Evolutionary conservation across 2,113 vertebrate genomes (phyloP).

Genomic region (Takifugu flavidus): DNA sequence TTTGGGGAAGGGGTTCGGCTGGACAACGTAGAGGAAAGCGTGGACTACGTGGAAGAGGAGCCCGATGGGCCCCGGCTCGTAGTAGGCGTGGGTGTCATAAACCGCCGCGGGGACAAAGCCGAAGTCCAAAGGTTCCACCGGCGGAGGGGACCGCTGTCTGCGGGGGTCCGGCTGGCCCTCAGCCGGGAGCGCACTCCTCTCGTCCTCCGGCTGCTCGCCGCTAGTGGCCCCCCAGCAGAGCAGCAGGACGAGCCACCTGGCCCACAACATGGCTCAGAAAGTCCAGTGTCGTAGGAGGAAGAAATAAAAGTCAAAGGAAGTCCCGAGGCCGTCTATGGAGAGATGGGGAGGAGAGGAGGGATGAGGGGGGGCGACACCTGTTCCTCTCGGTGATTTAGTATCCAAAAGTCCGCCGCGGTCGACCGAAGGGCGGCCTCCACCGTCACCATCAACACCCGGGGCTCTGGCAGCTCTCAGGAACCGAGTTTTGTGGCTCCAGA

Average conservation of each 20-base stretch:
- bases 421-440: constrained; percentile 17
- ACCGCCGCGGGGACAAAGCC: constrained; percentile 80
- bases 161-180: constrained; percentile 33
- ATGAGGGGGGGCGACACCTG: constrained; percentile 37
- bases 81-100: constrained; percentile 83
- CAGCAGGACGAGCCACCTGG: constrained; percentile 73
- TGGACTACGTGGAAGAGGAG: constrained; percentile 85
- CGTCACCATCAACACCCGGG: constrained; percentile 13
- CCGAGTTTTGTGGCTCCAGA: constrained; percentile 10
- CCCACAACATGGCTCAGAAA: constrained; percentile 76
- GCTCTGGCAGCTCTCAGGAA: constrained; percentile 28
- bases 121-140: constrained; percentile 77
- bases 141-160: constrained; percentile 57
- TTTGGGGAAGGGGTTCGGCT: constrained; percentile 87
- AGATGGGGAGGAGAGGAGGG: constrained; percentile 4
- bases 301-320: not conserved
- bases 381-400: constrained; percentile 21
- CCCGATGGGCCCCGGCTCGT: constrained; percentile 79
- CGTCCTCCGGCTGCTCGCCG: constrained; percentile 56
- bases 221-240: constrained; percentile 72
- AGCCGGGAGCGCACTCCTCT: constrained; percentile 23
- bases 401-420: constrained; percentile 2
- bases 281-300: constrained; percentile 29
- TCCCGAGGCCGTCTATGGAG: not conserved
- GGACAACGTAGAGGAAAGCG: constrained; percentile 83